Base-by-base conservation (phyloP, 2,113 vertebrate species). In the Corythaixoides concolor region DNA sequence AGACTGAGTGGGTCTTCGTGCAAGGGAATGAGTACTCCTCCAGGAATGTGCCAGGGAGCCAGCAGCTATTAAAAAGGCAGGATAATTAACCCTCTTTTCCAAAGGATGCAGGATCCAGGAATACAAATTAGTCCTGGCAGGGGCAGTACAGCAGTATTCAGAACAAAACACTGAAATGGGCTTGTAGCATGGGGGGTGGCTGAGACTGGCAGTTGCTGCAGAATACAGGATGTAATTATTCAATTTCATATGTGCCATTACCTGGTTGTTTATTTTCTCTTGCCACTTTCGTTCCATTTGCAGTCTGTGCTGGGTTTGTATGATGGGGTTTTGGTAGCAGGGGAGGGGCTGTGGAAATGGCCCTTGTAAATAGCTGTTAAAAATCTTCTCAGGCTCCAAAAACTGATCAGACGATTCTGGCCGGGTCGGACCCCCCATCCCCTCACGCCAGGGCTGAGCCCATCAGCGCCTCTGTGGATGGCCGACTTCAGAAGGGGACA, bases 41-140 rank as follows among this genome's bases (percentile, higher is more conserved):
- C 33, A 82, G 89, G 49, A 85, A 72, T n/a, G 80, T 78, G 60
- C 52, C 56, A 81, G 77, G 35, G 24, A 92, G 72, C 58, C 78
- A 74, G 67, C 67, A 90, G 72, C 83, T 88, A 62, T 68, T 77
- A 28, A 72, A 77, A 76, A 72, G 59, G 88, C 50, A 73, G n/a
- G 79, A 95, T 58, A 92, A 95, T 83, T 92, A 69, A 81, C 83
- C 41, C 67, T 92, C 68, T 83, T 69, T 83, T 88, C 75, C 39
- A 74, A 85, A 86, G 78, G 58, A 62, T 69, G 47, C 7, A 21
- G 53, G 89, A 85, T 83, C 55, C 45, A 66, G 72, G 72, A 93
- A 81, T 80, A 87, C 33, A 70, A 47, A 90, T 64, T 14, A 77
- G 47, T 59, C 72, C 39, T 78, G 43, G 84, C 77, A 91, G 47